Evolutionary conservation across 2,113 vertebrate genomes (phyloP), one percentile per base, ranked within the genome.

Genomic region (Baryphthengus martii): DNA sequence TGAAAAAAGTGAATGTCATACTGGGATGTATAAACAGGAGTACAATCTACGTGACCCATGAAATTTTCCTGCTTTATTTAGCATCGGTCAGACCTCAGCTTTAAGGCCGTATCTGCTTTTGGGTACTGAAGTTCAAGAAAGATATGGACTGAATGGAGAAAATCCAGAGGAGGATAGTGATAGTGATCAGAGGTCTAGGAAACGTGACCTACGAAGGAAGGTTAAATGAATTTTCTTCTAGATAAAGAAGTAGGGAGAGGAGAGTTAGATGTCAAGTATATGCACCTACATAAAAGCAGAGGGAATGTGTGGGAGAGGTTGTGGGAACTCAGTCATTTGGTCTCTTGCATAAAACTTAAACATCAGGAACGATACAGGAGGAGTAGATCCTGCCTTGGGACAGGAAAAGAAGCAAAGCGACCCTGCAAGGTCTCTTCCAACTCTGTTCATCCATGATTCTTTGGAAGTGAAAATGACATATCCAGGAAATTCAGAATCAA

Each of bases 281-380:
- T 26, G 45, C 8, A 79, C 14, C 40, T 35, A 9, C 19, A 24
- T 17, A 53, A 88, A 65, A 88, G 10, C 1, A 7, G 44, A 72
- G 15, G 17, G 53, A 76, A 4, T 0, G 0, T 23, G 29, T 1
- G 2, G 33, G 18, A 49, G 62, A 82, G 14, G 9, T 17, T 37
- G 31, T 82, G 56, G 71, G 26, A 85, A 12, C 16, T 24, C 17
- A 31, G 20, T 56, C 10, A 35, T 2, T 45, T 55, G 8, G 18
- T 45, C 33, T 67, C 21, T 45, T 45, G 61, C 11, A 58, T 24
- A 47, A 86, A 67, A 56, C 1, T 35, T 52, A 82, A 79, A 56
- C 7, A 68, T 44, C 40, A 76, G 37, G 21, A 95, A 44, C 17
- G 8, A 23, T 42, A 55, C 24, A 68, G 24, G 31, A 53, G 23